Evolutionary conservation across 2,888 invertebrate genomes (phyloP).

Genomic region (Podotricha telesiphe): DNA sequence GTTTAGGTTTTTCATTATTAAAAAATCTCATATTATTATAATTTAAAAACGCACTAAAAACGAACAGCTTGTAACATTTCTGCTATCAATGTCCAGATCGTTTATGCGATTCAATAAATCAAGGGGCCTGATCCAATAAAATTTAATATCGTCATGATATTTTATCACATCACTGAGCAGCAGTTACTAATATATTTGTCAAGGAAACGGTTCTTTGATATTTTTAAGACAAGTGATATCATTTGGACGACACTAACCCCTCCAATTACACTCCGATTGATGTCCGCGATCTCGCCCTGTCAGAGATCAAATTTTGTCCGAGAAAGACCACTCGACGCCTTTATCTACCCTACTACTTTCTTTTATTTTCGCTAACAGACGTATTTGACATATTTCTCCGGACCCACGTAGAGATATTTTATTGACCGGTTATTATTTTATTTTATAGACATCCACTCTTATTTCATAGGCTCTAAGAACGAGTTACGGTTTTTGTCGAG

Average conservation of each 20-base stretch:
- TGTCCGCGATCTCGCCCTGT: conserved; percentile 67
- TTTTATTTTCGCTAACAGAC: conserved; percentile 59
- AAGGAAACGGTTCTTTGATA: conserved; percentile 45
- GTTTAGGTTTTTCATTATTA: background rate
- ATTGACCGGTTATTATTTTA: conserved; percentile 82
- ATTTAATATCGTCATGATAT: conserved; percentile 35
- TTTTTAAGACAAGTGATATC: conserved; percentile 57
- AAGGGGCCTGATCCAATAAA: conserved; percentile 28
- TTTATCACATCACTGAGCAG: conserved; percentile 34
- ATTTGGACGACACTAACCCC: conserved; percentile 65
- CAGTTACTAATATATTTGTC: conserved; percentile 42
- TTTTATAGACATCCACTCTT: conserved; percentile 81
- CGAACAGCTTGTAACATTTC: background rate
- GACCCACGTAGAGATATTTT: conserved; percentile 70
- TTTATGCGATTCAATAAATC: conserved; percentile 30
- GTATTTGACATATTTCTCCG: conserved; percentile 77
- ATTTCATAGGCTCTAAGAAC: conserved; percentile 76
- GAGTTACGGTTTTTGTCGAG: conserved; percentile 75
- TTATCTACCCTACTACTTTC: conserved; percentile 59
- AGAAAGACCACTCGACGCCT: conserved; percentile 65
- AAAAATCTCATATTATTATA: background rate
- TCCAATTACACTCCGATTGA: conserved; percentile 79
- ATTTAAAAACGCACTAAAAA: background rate
- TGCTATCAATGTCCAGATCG: background rate
- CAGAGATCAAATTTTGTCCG: conserved; percentile 73